Evolutionary conservation across 1,140 invertebrate genomes (phyloP).

Genomic region (Aphidius ervi): DNA sequence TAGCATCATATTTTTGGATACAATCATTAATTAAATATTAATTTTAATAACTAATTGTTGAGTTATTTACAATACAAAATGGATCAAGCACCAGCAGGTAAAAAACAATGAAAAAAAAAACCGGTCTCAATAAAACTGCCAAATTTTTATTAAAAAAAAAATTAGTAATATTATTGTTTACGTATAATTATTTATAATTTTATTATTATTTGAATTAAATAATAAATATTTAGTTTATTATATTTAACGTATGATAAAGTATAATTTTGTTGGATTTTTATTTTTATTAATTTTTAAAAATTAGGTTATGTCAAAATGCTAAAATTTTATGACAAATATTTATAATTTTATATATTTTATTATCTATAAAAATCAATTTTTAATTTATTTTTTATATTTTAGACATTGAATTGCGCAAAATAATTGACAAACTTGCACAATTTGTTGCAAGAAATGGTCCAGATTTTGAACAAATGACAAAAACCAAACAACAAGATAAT

Average conservation of each 20-base stretch:
- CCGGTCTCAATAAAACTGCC: background rate
- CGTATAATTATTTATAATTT: background rate
- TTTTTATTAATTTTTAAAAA: conserved; percentile 6
- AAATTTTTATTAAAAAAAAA: too few relatives aligned
- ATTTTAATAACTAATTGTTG: too few relatives aligned
- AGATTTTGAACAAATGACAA: conserved; percentile 97
- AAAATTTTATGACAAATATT: background rate
- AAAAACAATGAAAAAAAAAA: conserved; percentile 14
- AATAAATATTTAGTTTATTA: background rate
- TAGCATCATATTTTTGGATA: too few relatives aligned
- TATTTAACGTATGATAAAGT: conserved; percentile 1
- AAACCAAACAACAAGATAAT: conserved; percentile 96
- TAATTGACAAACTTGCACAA: conserved; percentile 96
- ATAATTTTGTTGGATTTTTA: background rate
- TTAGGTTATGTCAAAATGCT: background rate
- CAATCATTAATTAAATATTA: too few relatives aligned
- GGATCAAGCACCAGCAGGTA: conserved; percentile 42
- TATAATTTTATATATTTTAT: conserved; percentile 1
- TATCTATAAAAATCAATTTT: background rate
- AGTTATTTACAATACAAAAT: conserved; percentile 23
- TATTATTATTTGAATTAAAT: too few relatives aligned
- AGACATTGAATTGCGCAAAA: conserved; percentile 91
- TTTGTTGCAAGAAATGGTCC: conserved; percentile 98
- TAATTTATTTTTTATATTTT: conserved; percentile 27
- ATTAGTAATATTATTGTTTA: conserved; percentile 13